Conservation (phyloP, 2,888 invertebrate species). For the Limnephilus lunatus region DNA sequence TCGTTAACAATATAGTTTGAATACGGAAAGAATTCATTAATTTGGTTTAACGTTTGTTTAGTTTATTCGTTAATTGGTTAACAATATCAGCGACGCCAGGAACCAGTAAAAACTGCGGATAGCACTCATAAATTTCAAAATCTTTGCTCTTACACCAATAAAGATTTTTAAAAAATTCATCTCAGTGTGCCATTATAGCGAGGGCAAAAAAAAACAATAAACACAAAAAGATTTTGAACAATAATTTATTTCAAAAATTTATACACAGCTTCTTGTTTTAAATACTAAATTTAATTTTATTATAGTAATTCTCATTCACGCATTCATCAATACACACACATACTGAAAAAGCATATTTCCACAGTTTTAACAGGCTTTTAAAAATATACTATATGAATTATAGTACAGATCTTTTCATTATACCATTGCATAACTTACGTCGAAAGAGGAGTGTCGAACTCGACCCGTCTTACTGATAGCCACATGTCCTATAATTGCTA, state of each 20-base stretch:
- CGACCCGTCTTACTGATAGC: neutral
- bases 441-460: neutral
- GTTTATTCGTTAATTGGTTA: too few relatives aligned
- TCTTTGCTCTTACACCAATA: too few relatives aligned
- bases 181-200: too few relatives aligned
- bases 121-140: too few relatives aligned
- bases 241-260: conserved; percentile 62
- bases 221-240: conserved; percentile 58
- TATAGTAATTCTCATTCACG: conserved; percentile 37
- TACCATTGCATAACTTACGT: neutral
- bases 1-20: too few relatives aligned
- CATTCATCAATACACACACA: conserved; percentile 17
- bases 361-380: neutral
- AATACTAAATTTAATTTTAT: conserved; percentile 50
- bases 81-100: too few relatives aligned
- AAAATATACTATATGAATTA: neutral
- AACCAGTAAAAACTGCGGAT: too few relatives aligned
- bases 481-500: neutral
- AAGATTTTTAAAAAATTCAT: too few relatives aligned
- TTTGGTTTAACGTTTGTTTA: too few relatives aligned
- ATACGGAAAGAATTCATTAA: too few relatives aligned
- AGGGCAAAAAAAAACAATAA: conserved; percentile 20
- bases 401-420: neutral
- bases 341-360: conserved; percentile 1
- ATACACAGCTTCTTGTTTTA: conserved; percentile 58